Evolutionary conservation across 2,113 vertebrate species (phyloP).

Genomic region (Calypte anna): DNA sequence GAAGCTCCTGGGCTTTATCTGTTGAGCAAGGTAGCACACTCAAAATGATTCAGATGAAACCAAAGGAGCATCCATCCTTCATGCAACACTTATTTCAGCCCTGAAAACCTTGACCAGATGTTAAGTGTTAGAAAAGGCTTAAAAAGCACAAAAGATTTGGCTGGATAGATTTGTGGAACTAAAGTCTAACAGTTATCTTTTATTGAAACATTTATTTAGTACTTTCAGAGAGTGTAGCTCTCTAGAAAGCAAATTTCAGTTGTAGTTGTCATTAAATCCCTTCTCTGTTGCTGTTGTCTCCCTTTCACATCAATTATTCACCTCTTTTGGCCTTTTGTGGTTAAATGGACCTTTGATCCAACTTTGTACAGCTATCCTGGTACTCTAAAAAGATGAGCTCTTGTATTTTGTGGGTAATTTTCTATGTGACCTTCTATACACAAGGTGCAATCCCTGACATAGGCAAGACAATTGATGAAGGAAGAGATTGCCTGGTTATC

Average conservation of each 20-base stretch:
- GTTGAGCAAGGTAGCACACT: not conserved
- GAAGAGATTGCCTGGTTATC: not conserved
- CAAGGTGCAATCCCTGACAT: not conserved
- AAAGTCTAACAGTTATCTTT: not conserved
- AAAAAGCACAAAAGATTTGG: not conserved
- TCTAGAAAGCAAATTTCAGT: not conserved
- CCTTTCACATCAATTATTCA: not conserved
- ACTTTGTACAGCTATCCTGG: not conserved
- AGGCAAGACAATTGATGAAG: not conserved
- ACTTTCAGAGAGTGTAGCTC: not conserved
- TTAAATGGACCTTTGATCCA: not conserved
- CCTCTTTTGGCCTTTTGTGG: not conserved
- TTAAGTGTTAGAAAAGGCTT: not conserved
- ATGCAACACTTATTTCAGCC: not conserved
- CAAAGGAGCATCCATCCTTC: not conserved
- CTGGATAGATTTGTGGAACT: not conserved
- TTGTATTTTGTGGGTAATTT: not conserved
- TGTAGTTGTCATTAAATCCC: not conserved
- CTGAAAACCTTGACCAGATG: not conserved
- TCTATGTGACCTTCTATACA: not conserved
- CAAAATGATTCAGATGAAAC: not conserved
- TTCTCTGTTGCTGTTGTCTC: not conserved
- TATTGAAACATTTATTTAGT: not conserved
- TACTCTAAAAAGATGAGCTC: not conserved
- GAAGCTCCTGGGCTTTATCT: not conserved